Evolutionary conservation across 1,140 invertebrate species (phyloP).

Genomic region (Theocolax elegans): DNA sequence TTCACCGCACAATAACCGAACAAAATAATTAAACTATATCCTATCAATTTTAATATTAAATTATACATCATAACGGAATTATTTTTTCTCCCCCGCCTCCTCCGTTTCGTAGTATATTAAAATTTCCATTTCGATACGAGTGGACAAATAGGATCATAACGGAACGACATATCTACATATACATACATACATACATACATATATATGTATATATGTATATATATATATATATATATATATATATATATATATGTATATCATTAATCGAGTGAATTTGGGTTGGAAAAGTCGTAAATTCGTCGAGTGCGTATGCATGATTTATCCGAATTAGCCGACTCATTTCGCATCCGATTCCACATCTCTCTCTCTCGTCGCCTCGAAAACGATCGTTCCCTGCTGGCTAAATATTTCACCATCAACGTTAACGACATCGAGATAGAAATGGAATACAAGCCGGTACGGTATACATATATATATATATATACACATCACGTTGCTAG

Average conservation of each 20-base stretch:
- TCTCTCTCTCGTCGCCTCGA: neutral
- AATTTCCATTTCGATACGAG: constrained; percentile 12
- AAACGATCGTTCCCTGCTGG: constrained; percentile 10
- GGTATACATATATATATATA: too few relatives aligned
- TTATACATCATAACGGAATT: too few relatives aligned
- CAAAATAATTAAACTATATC: too few relatives aligned
- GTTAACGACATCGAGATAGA: constrained; percentile 32
- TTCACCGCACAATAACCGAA: too few relatives aligned
- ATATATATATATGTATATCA: constrained; percentile 7
- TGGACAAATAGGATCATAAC: neutral
- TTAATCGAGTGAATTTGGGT: constrained; percentile 26
- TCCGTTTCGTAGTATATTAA: constrained; percentile 12
- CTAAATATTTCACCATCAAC: constrained; percentile 37
- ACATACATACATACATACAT: neutral
- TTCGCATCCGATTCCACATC: constrained; percentile 11
- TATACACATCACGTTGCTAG: too few relatives aligned
- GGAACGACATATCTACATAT: neutral
- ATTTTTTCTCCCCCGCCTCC: neutral
- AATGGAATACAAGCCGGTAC: neutral
- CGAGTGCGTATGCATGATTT: constrained; percentile 25
- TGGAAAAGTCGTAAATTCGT: constrained; percentile 30
- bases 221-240: neutral
- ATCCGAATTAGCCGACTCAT: constrained; percentile 35
- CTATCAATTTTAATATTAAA: too few relatives aligned
- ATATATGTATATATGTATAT: neutral